Conservation (phyloP, 2,797 vertebrate genomes). For the Fundulus diaphanus region DNA sequence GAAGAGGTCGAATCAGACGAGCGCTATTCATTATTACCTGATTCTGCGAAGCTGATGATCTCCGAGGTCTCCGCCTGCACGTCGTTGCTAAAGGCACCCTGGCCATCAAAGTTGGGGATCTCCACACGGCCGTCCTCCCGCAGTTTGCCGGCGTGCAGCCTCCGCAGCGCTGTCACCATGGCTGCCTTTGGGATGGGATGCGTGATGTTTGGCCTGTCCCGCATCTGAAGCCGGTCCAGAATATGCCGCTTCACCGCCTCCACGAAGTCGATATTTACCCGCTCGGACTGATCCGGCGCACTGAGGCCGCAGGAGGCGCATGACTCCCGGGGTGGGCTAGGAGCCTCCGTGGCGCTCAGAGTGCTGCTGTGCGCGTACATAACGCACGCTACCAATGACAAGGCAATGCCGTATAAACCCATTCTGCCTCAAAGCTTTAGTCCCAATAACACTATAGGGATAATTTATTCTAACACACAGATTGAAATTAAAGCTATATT, state of each 20-base stretch:
- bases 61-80: conserved; percentile 91
- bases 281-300: conserved; percentile 83
- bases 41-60: conserved; percentile 98
- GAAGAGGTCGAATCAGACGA: conserved; percentile 30
- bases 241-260: conserved; percentile 98
- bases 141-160: conserved; percentile 94
- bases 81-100: conserved; percentile 86
- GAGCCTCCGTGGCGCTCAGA: conserved; percentile 71
- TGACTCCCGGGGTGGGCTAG: conserved; percentile 82
- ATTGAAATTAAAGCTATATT: conserved; percentile 21
- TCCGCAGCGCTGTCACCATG: conserved; percentile 95
- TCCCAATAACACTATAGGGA: conserved; percentile 21
- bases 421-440: conserved; percentile 58
- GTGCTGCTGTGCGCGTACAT: conserved; percentile 75
- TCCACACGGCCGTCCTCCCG: conserved; percentile 94
- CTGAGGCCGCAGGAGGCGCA: conserved; percentile 92
- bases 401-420: conserved; percentile 61
- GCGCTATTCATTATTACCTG: conserved; percentile 84
- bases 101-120: conserved; percentile 94
- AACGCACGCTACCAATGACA: conserved; percentile 72
- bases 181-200: conserved; percentile 95
- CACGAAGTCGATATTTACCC: conserved; percentile 89
- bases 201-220: conserved; percentile 95
- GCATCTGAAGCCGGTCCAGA: conserved; percentile 93
- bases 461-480: neutral